phyloP scores from a whole-genome alignment of 2,888 invertebrate species.

The Drosophila nr. perissopoda region DNA sequence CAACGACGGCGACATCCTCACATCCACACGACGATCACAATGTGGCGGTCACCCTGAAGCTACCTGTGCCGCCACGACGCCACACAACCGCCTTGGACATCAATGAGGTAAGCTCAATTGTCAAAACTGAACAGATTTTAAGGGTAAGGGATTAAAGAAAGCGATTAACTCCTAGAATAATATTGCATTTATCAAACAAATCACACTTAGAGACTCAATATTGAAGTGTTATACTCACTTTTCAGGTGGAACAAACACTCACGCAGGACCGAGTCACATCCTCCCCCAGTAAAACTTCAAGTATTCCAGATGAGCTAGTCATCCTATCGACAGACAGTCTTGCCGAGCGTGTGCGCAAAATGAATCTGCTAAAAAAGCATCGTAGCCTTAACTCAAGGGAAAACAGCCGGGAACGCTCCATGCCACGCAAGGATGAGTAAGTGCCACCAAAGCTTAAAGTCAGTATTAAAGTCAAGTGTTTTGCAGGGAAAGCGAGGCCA shows the following conservation, averaged over 20 bases:
- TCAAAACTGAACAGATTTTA: background rate
- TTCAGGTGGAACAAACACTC: conserved; percentile 84
- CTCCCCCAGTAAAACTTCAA: conserved; percentile 85
- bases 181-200: background rate
- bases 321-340: conserved; percentile 89
- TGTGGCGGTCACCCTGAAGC: conserved; percentile 88
- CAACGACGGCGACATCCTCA: conserved; percentile 5
- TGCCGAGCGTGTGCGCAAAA: conserved; percentile 89
- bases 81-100: conserved; percentile 87
- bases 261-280: conserved; percentile 86
- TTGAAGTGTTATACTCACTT: background rate
- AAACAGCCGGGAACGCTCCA: conserved; percentile 82
- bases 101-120: conserved; percentile 72
- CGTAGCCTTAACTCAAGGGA: conserved; percentile 83
- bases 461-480: background rate
- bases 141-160: background rate
- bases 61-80: conserved; percentile 89
- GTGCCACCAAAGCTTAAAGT: conserved; percentile 1
- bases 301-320: conserved; percentile 86
- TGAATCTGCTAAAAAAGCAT: conserved; percentile 86
- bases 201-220: background rate
- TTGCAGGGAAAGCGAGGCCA: conserved; percentile 68
- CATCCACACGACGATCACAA: conserved; percentile 86
- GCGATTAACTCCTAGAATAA: background rate
- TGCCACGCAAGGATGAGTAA: conserved; percentile 83